phyloP scores from a whole-genome alignment of 2,888 invertebrate genomes.

The Xanthorhoe designata region DNA sequence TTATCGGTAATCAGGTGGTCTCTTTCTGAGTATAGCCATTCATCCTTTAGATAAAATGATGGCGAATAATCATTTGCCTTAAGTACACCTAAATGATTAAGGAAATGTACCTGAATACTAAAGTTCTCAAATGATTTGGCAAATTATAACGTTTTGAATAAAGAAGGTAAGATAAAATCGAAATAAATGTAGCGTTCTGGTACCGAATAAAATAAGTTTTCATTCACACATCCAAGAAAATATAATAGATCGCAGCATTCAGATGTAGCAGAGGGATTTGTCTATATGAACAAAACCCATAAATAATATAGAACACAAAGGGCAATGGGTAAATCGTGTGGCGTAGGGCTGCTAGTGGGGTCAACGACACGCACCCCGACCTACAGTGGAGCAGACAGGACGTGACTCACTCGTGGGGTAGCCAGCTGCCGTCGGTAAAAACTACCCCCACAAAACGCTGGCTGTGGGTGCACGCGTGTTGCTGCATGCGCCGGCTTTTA shows the following conservation, averaged over 20 bases:
- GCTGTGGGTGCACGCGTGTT: slow-evolving; percentile 58
- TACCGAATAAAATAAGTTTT: slow-evolving; percentile 18
- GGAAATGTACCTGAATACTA: neutral
- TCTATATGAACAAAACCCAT: slow-evolving; percentile 67
- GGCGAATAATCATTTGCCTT: slow-evolving; percentile 12
- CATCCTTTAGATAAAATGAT: slow-evolving; percentile 10
- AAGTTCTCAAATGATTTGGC: slow-evolving; percentile 19
- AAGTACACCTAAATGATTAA: slow-evolving; percentile 3
- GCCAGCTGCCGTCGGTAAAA: slow-evolving; percentile 83
- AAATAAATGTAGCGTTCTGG: slow-evolving; percentile 7
- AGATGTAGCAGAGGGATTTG: slow-evolving; percentile 63
- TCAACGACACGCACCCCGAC: slow-evolving; percentile 83
- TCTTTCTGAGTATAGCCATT: slow-evolving; percentile 18
- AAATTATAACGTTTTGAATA: slow-evolving; percentile 14
- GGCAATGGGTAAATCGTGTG: slow-evolving; percentile 78
- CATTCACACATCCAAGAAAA: slow-evolving; percentile 63
- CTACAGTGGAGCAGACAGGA: slow-evolving; percentile 79
- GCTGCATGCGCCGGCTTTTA: slow-evolving; percentile 45
- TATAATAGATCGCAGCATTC: slow-evolving; percentile 60
- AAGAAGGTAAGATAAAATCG: neutral
- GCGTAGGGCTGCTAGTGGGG: slow-evolving; percentile 80
- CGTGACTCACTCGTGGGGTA: slow-evolving; percentile 82
- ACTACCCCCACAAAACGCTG: slow-evolving; percentile 69
- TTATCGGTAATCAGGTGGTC: slow-evolving; percentile 19
- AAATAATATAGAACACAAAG: slow-evolving; percentile 78